A percentile compares a stretch with the other conserved stretches of the same genome.
These are phyloP conservation scores for Chaitophorus viminalis DNA, from an alignment of 2,888 invertebrate genomes.

Conservation along the genomic window DNA sequence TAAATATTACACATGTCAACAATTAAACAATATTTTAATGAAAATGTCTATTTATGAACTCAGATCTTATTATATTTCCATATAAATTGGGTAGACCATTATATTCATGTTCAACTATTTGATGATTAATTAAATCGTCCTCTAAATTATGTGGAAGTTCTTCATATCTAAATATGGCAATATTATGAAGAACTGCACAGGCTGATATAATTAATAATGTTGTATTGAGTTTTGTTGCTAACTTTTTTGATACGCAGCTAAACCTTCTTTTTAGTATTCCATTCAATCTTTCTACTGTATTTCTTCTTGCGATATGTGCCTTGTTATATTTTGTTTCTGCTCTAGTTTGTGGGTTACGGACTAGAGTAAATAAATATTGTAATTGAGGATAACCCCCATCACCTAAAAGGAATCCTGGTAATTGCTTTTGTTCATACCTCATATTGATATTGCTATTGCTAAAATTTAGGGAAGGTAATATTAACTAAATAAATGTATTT, in stretches of 20 bases:
- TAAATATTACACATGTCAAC: too few species aligned
- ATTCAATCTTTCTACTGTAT: conserved; percentile 20
- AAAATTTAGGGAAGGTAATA: background rate
- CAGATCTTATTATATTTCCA: background rate
- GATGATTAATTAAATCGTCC: conserved; percentile 1
- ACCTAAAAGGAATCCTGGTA: conserved; percentile 15
- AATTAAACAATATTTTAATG: too few species aligned
- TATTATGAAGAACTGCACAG: conserved; percentile 30
- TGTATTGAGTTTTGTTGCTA: conserved; percentile 19
- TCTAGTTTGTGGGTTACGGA: background rate
- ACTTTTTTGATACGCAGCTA: conserved; percentile 17
- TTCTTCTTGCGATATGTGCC: conserved; percentile 3
- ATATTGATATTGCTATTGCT: conserved; percentile 22
- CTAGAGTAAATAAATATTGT: conserved; percentile 17
- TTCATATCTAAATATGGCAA: conserved; percentile 31
- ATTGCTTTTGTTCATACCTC: conserved; percentile 25
- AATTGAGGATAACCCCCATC: conserved; percentile 23
- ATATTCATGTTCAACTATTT: conserved; percentile 26
- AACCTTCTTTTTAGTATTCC: conserved; percentile 19
- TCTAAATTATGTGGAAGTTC: conserved; percentile 6
- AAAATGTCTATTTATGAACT: background rate
- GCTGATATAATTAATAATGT: conserved; percentile 26
- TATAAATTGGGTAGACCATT: conserved; percentile 31
- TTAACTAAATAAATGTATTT: too few species aligned
- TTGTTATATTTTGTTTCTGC: background rate